These are phyloP conservation scores for Tupaia tana DNA, from an alignment of 2,113 vertebrate genomes.

Conservation along the genomic window DNA sequence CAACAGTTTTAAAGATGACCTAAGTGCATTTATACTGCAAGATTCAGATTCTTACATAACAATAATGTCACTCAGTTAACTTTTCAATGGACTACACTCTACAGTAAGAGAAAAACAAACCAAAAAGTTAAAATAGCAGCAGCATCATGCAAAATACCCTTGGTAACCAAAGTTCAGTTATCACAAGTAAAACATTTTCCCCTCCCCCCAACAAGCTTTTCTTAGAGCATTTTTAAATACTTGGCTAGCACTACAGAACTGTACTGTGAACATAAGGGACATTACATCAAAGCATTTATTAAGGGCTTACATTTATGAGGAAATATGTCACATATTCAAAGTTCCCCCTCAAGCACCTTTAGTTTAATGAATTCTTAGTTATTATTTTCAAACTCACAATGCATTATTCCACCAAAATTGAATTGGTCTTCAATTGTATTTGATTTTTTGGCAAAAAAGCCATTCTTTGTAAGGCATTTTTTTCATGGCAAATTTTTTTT, in stretches of 20 bases:
- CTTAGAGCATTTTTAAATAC: constrained; percentile 84
- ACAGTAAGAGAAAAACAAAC: constrained; percentile 87
- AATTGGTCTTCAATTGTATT: constrained; percentile 59
- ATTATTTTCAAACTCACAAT: constrained; percentile 59
- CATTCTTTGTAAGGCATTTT: constrained; percentile 83
- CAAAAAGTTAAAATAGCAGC: constrained; percentile 85
- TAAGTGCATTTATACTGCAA: constrained; percentile 87
- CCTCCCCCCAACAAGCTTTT: constrained; percentile 83
- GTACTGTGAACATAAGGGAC: constrained; percentile 78
- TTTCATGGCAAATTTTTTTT: constrained; percentile 76
- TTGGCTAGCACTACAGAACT: constrained; percentile 81
- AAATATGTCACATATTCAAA: constrained; percentile 68
- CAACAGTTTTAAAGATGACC: constrained; percentile 84
- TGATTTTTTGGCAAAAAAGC: constrained; percentile 80
- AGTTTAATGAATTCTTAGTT: constrained; percentile 58
- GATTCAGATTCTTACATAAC: constrained; percentile 87
- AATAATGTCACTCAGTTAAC: constrained; percentile 87
- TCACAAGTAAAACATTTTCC: constrained; percentile 83
- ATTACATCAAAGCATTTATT: constrained; percentile 69
- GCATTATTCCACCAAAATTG: constrained; percentile 67
- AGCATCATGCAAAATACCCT: constrained; percentile 91
- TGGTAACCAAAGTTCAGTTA: constrained; percentile 86
- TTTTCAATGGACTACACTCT: constrained; percentile 88
- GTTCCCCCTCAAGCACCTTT: constrained; percentile 79
- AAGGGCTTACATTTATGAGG: constrained; percentile 82